A percentile compares a stretch with the other conserved stretches of the same genome.
Conservation (phyloP, 2,113 vertebrate genomes). For the Blennius ocellaris region DNA sequence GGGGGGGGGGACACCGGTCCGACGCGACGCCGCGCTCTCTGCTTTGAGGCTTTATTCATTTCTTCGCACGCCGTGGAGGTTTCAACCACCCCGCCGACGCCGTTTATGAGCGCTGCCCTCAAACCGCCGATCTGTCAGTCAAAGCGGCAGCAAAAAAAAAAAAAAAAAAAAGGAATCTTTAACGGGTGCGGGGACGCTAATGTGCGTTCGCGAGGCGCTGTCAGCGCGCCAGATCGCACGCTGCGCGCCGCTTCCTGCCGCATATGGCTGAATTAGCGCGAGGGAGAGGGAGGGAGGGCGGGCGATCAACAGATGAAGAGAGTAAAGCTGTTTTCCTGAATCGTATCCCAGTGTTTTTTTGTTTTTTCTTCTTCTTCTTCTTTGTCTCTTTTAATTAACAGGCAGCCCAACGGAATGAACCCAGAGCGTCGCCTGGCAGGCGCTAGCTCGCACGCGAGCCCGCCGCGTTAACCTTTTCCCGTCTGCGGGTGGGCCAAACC, state of each 20-base stretch:
- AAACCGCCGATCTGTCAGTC: not conserved
- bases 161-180: not conserved
- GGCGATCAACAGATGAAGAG: constrained; percentile 51
- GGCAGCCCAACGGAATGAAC: constrained; percentile 55
- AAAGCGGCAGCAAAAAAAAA: not conserved
- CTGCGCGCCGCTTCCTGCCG: constrained; percentile 37
- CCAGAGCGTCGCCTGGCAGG: constrained; percentile 31
- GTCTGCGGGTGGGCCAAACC: too few species aligned
- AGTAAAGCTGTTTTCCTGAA: constrained; percentile 62
- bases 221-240: constrained; percentile 46
- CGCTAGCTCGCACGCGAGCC: not conserved
- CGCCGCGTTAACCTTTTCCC: constrained; percentile 10
- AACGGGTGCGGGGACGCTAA: constrained; percentile 4
- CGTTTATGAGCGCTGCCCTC: too few species aligned
- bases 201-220: constrained; percentile 26
- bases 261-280: constrained; percentile 63
- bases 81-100: too few species aligned
- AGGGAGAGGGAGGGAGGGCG: constrained; percentile 8
- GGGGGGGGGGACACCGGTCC: too few species aligned
- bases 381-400: constrained; percentile 69
- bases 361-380: not conserved
- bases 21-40: too few species aligned
- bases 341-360: constrained; percentile 47
- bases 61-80: too few species aligned
- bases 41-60: too few species aligned